Evolutionary conservation across 2,888 invertebrate species (phyloP).

Genomic region (Agonopterix arenella): DNA sequence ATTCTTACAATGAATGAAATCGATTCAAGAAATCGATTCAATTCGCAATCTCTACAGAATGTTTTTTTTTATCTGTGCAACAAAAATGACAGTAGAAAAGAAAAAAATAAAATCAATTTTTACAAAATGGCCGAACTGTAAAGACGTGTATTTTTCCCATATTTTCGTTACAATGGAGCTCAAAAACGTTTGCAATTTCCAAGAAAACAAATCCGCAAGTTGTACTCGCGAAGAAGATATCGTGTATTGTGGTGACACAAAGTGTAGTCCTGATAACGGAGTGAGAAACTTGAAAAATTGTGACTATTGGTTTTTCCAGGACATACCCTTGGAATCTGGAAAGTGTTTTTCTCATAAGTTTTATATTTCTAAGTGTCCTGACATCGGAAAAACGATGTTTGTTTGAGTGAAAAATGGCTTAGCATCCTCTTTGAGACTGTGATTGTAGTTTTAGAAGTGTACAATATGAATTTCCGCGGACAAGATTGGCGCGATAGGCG

Average conservation of each 20-base stretch:
- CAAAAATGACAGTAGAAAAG: no score
- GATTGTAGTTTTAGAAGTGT: constrained; percentile 19
- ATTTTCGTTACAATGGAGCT: constrained; percentile 66
- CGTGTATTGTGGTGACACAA: constrained; percentile 38
- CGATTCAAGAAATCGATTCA: no score
- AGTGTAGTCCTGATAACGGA: constrained; percentile 23
- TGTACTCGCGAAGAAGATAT: constrained; percentile 31
- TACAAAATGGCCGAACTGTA: constrained; percentile 73
- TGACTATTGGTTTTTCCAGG: constrained; percentile 21
- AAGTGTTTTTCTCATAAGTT: constrained; percentile 45
- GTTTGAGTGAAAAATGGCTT: constrained; percentile 44
- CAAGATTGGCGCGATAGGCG: constrained; percentile 47
- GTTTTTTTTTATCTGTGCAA: no score
- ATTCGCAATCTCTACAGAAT: no score
- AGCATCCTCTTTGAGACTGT: constrained; percentile 30
- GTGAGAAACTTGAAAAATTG: neutral
- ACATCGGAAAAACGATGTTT: constrained; percentile 28
- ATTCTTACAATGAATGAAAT: no score
- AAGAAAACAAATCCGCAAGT: constrained; percentile 45
- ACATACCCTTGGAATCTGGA: constrained; percentile 30
- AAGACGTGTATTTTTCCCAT: constrained; percentile 56
- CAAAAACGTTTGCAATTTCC: constrained; percentile 42
- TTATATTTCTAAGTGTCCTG: constrained; percentile 36
- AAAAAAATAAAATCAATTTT: constrained; percentile 17
- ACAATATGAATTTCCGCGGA: constrained; percentile 46